These are phyloP conservation scores for Chionomys nivalis DNA, from an alignment of 2,113 vertebrate species.

Conservation along the genomic window DNA sequence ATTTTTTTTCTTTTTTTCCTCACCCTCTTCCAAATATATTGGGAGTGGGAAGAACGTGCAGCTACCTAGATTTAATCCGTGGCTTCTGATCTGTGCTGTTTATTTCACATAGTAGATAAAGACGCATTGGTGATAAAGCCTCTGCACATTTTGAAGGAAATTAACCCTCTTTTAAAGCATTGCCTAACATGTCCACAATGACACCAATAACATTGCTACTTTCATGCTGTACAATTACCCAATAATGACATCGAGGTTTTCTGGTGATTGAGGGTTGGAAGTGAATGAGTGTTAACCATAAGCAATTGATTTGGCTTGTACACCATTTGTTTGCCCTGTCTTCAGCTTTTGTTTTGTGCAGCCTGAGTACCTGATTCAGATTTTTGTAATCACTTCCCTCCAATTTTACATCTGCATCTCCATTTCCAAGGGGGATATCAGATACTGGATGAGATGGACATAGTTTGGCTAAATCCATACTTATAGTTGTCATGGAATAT, in stretches of 20 bases:
- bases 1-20: not conserved
- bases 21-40: not conserved
- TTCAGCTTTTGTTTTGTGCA: constrained; percentile 37
- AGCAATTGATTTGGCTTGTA: not conserved
- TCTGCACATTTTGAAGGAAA: not conserved
- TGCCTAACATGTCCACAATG: not conserved
- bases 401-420: not conserved
- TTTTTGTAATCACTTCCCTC: constrained; percentile 14
- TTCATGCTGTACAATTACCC: not conserved
- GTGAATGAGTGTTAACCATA: not conserved
- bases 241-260: not conserved
- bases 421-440: not conserved
- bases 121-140: not conserved
- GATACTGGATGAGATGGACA: not conserved
- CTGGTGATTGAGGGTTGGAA: not conserved
- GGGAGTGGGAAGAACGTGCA: not conserved
- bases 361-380: not conserved
- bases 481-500: not conserved
- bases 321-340: not conserved
- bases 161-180: not conserved
- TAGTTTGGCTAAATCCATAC: not conserved
- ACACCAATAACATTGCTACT: not conserved
- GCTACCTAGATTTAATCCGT: not conserved
- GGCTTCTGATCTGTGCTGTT: not conserved
- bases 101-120: constrained; percentile 31